Base-by-base conservation (phyloP, 2,888 invertebrate species). In the Auanema freiburgensis region DNA sequence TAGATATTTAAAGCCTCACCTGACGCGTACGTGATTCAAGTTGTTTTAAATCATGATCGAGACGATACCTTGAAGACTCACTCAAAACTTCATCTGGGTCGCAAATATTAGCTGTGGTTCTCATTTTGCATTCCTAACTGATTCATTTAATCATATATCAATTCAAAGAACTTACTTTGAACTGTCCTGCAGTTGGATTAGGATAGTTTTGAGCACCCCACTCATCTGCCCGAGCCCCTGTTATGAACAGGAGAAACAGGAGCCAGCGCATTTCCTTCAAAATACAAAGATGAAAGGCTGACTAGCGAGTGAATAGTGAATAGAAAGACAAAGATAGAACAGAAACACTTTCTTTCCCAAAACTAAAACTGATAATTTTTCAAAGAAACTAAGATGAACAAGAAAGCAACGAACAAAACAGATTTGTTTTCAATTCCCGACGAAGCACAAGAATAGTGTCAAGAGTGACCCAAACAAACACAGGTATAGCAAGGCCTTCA, bases 41-140 rank as follows among this genome's bases (percentile, higher is more conserved):
- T 49, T 76, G 74, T 53, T 74, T 72, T 58, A 81, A 63, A 49
- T 81, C 79, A 55, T 81, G 76, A 57, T 81, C 78, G 14, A 81
- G 57, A 40, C 79, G 72, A 63, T 79, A 80, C 59, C 76, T 65
- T 16, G 74, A 66, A 23, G 69, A 63, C 57, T 80, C 79, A n/a
- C 59, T 66, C 8, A 81, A 64, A 18, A 81, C 76, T 42, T 66
- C 72, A 59, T 81, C 81, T n/a, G 81, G 80, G 57, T 81, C 81
- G 57, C 81, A 81, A 41, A 81, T 69, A 41, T 70, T 68, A 0
- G 77, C 74, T 6, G 76, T 67, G 12, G 77, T 75, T 56, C 63
- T 59, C 75, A 75, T 75, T 51, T 65, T 59, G 43, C 75, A 75
- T 71, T 57, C 23, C 63, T 63, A 41, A 44, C 33, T 24, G 5